Base-by-base conservation (phyloP, 2,888 invertebrate genomes). In the Nomada ruficornis region DNA sequence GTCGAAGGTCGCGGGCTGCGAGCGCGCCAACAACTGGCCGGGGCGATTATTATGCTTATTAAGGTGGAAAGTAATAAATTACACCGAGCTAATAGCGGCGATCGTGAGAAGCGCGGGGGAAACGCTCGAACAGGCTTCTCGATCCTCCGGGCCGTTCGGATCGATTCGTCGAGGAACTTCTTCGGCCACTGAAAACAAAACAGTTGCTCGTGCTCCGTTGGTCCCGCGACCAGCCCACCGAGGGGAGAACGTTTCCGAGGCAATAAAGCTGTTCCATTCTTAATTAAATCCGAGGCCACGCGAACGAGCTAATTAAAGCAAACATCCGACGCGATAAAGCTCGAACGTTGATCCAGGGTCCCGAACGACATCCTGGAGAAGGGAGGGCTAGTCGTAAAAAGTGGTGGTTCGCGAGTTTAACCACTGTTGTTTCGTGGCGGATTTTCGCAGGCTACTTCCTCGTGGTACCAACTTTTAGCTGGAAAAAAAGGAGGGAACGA, bases 31-130 rank as follows among this genome's bases (percentile, higher is more conserved):
- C 80, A 76, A 70, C 82, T 59, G 60, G 72, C 82, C 81, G 81
- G 85, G 75, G 83, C 87, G 89, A 93, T 90, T 92, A 92, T 93
- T 93, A 93, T 92, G 93, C 93, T 93, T 93, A 93, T 93, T 93
- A 93, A 93, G 91, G 91, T 91, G 91, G 92, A 93, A 93, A 93
- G 93, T 92, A 93, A 93, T 93, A 93, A 93, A 93, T 93, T 93
- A 93, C 91, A 64, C 67, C 63, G 62, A 77, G 86, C 78, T 86
- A 88, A 86, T 86, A 88, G 86, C 82, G 83, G 78, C 83, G 75
- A 92, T 91, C 90, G 86, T 72, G 83, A 77, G 86, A 88, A 89
- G 89, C 93, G 92, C 52, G 63, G 69, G 69, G 84, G 57, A 64
- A 78, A 29, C 42, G 57, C 15, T 15, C 20, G 47, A 18, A 50